Percentiles rank a stretch among this genome's conserved stretches.
Evolutionary conservation across 2,113 vertebrate genomes (phyloP).

Genomic region (Toxotes chatareus): DNA sequence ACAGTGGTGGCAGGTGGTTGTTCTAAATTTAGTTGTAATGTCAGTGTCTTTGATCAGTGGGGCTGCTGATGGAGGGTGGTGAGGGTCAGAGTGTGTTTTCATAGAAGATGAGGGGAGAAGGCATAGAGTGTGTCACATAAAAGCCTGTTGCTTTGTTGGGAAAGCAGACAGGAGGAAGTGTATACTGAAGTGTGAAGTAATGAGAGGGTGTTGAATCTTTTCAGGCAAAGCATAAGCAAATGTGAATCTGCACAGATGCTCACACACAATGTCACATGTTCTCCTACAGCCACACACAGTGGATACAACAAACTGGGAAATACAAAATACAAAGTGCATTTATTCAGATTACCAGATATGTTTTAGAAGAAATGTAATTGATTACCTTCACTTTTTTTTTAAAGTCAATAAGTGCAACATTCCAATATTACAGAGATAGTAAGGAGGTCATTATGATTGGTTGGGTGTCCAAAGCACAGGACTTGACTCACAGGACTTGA

Average conservation of each 20-base stretch:
- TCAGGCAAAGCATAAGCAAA: slow-evolving; percentile 33
- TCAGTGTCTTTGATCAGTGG: slow-evolving; percentile 79
- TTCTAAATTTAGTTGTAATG: slow-evolving; percentile 71
- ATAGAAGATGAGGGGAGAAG: slow-evolving; percentile 64
- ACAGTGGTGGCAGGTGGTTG: slow-evolving; percentile 75
- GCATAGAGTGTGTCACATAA: slow-evolving; percentile 66
- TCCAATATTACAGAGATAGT: neutral
- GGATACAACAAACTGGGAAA: neutral
- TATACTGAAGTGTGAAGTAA: slow-evolving; percentile 71
- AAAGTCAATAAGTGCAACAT: neutral
- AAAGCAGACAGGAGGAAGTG: slow-evolving; percentile 48
- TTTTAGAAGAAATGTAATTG: neutral
- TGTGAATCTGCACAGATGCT: slow-evolving; percentile 17
- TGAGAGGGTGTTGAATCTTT: slow-evolving; percentile 43
- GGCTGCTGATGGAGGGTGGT: slow-evolving; percentile 57
- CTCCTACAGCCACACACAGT: neutral
- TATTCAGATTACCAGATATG: neutral
- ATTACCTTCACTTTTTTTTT: neutral
- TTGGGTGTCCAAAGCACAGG: neutral
- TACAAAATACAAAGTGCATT: neutral
- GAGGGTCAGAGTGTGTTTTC: slow-evolving; percentile 68
- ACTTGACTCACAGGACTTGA: neutral
- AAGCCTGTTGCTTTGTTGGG: slow-evolving; percentile 69
- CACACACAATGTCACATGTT: slow-evolving; percentile 8
- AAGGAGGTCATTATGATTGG: neutral